Conservation (phyloP, 2,113 vertebrate genomes). For the Ochotona curzoniae region DNA sequence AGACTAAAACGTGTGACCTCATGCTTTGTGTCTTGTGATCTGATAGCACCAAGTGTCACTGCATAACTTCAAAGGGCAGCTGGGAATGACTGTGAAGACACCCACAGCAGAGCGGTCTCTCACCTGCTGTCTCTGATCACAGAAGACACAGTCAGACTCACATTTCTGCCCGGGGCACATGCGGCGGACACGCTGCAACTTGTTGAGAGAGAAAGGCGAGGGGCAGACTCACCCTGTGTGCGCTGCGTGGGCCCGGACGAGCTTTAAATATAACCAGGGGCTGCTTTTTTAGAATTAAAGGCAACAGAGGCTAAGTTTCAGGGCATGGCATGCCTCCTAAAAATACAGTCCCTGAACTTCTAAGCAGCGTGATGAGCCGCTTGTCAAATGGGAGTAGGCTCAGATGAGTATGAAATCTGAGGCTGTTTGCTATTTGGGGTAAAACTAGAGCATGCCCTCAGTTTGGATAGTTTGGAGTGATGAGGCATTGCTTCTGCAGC, state of each 20-base stretch:
- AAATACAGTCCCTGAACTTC: constrained; percentile 63
- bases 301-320: constrained; percentile 42
- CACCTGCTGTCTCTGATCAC: constrained; percentile 73
- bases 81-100: constrained; percentile 49
- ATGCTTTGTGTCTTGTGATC: constrained; percentile 63
- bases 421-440: not conserved
- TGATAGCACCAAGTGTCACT: constrained; percentile 21
- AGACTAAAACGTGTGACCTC: constrained; percentile 51
- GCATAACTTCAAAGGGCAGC: constrained; percentile 77
- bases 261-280: constrained; percentile 67
- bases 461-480: not conserved
- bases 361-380: constrained; percentile 41
- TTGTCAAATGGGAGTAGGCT: constrained; percentile 30
- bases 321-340: constrained; percentile 65
- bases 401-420: constrained; percentile 25
- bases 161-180: constrained; percentile 59
- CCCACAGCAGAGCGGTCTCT: constrained; percentile 56
- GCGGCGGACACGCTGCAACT: constrained; percentile 63
- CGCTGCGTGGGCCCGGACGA: constrained; percentile 23
- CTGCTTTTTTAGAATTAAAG: constrained; percentile 70
- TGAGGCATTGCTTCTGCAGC: not conserved
- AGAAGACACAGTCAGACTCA: constrained; percentile 60
- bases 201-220: constrained; percentile 56
- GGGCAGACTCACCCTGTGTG: constrained; percentile 41
- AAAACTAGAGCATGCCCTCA: not conserved